Evolutionary conservation across 2,113 vertebrate genomes (phyloP).

Genomic region (Hyperopisus bebe): DNA sequence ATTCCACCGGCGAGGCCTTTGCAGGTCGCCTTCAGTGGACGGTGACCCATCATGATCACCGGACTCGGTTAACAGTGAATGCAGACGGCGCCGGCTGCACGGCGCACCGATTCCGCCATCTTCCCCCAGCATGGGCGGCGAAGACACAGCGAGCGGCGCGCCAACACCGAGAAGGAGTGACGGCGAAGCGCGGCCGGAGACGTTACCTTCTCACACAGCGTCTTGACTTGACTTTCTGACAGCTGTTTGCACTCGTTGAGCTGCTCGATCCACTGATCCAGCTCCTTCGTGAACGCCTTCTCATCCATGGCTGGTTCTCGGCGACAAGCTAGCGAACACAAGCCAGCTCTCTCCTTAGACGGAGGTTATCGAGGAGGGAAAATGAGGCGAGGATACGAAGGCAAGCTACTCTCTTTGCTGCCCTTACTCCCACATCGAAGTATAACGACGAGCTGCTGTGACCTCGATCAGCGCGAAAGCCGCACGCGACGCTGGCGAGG

Average conservation of each 20-base stretch:
- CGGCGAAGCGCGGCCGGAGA: neutral
- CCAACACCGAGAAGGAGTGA: neutral
- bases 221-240: constrained; percentile 88
- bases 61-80: neutral
- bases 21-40: neutral
- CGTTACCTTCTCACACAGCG: constrained; percentile 86
- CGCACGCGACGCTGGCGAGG: neutral
- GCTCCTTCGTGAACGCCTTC: constrained; percentile 88
- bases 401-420: neutral
- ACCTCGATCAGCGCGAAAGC: neutral
- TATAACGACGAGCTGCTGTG: neutral
- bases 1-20: neutral
- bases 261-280: constrained; percentile 94
- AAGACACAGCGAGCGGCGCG: neutral
- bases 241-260: constrained; percentile 93
- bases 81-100: neutral
- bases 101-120: neutral
- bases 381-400: neutral
- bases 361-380: neutral
- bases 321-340: neutral
- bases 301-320: constrained; percentile 72
- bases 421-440: neutral
- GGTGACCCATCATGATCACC: neutral
- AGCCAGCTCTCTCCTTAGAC: neutral
- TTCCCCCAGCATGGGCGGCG: neutral